Percentiles rank a stretch among this genome's conserved stretches.
Conservation (phyloP, 2,113 vertebrate species). For the Ariopsis seemanni region DNA sequence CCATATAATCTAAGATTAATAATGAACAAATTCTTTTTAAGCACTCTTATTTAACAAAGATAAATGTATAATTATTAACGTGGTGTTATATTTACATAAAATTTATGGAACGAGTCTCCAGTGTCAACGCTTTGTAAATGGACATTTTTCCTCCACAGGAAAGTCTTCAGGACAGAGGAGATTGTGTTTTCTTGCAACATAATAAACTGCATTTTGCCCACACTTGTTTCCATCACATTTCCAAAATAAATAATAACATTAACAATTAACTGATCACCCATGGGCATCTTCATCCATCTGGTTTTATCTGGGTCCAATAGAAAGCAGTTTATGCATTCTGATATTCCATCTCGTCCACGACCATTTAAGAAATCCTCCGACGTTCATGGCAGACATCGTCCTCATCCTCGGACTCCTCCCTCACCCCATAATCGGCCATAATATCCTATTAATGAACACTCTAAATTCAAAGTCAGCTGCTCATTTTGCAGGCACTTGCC, state of each 20-base stretch:
- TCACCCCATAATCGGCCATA: conserved; percentile 76
- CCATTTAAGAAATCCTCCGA: conserved; percentile 8
- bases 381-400: neutral
- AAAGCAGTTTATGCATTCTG: neutral
- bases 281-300: neutral
- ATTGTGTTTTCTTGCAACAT: neutral
- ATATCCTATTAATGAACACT: conserved; percentile 97
- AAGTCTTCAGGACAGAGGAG: neutral
- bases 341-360: conserved; percentile 31
- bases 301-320: neutral
- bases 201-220: neutral
- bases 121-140: neutral
- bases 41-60: too few relatives aligned
- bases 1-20: neutral
- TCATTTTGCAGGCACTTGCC: conserved; percentile 81
- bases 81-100: neutral
- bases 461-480: conserved; percentile 94
- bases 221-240: too few relatives aligned
- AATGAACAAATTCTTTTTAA: neutral
- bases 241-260: neutral
- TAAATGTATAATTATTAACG: neutral
- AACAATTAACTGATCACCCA: neutral
- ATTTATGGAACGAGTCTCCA: neutral
- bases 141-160: neutral
- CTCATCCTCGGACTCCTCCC: conserved; percentile 6